Evolutionary conservation across 2,888 invertebrate species (phyloP).

Genomic region (Cyrtodaria siliqua): DNA sequence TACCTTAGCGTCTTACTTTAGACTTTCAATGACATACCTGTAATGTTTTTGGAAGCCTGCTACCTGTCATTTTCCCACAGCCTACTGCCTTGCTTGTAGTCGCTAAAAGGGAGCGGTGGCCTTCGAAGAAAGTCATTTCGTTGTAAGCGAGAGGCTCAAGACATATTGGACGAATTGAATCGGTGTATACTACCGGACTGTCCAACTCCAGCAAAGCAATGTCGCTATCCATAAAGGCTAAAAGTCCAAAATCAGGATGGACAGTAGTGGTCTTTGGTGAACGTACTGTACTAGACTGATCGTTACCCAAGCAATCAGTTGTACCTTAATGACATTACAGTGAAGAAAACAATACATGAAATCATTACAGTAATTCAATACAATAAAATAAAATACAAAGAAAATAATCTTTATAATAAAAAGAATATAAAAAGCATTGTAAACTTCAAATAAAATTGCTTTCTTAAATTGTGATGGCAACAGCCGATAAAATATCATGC

Average conservation of each 20-base stretch:
- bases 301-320: neutral
- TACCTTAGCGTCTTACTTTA: too few species aligned
- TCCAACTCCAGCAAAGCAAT: conserved; percentile 72
- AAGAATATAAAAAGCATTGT: too few species aligned
- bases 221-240: conserved; percentile 65
- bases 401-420: too few species aligned
- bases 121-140: conserved; percentile 28
- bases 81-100: conserved; percentile 36
- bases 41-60: too few species aligned
- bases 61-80: conserved; percentile 22
- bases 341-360: too few species aligned
- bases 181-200: conserved; percentile 59
- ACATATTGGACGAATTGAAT: conserved; percentile 68
- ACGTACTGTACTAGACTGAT: neutral
- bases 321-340: too few species aligned
- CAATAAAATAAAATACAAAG: too few species aligned
- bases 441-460: too few species aligned
- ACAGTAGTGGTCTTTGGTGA: conserved; percentile 52
- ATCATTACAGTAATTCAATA: too few species aligned
- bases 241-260: conserved; percentile 59
- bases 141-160: conserved; percentile 50
- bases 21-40: too few species aligned
- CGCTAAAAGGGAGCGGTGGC: neutral
- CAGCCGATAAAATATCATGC: too few species aligned
- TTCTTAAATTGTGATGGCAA: too few species aligned